A percentile compares a stretch with the other conserved stretches of the same genome.
These are phyloP conservation scores for Ictalurus punctatus DNA, from an alignment of 2,113 vertebrate species.

Conservation along the genomic window DNA sequence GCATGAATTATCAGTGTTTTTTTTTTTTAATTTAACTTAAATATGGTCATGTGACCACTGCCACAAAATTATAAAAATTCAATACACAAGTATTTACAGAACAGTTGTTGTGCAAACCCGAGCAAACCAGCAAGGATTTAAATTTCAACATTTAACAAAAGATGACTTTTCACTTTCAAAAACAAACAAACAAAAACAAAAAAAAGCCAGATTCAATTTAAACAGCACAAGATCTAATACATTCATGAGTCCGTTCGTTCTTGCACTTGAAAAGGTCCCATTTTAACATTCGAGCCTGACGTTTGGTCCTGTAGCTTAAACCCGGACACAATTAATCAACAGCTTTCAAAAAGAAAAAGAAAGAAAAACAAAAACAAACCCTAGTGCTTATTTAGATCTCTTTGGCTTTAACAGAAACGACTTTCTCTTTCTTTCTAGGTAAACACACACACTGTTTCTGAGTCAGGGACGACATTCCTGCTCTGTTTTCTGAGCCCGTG, in stretches of 20 bases:
- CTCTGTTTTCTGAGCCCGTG: background rate
- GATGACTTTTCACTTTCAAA: background rate
- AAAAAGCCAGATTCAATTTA: background rate
- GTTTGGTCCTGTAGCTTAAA: background rate
- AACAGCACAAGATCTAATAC: background rate
- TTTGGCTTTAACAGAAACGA: background rate
- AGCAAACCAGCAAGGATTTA: constrained; percentile 52
- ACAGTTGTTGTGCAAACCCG: constrained; percentile 38
- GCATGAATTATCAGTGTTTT: background rate
- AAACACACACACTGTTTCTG: background rate
- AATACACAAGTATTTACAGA: constrained; percentile 65
- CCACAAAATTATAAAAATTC: constrained; percentile 54
- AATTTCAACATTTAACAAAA: background rate
- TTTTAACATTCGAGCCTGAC: background rate
- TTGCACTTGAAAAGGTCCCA: background rate
- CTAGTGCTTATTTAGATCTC: constrained; percentile 15
- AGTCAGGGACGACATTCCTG: background rate
- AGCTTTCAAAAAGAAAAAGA: background rate
- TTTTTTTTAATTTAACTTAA: constrained; percentile 46
- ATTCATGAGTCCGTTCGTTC: background rate
- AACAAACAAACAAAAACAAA: background rate
- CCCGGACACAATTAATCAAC: background rate
- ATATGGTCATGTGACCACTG: constrained; percentile 50
- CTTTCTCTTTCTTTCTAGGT: background rate
- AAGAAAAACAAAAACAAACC: background rate